Percentiles rank a stretch among this genome's conserved stretches.
Conservation (phyloP, 2,113 vertebrate species). For the Urocynchramus pylzowi region DNA sequence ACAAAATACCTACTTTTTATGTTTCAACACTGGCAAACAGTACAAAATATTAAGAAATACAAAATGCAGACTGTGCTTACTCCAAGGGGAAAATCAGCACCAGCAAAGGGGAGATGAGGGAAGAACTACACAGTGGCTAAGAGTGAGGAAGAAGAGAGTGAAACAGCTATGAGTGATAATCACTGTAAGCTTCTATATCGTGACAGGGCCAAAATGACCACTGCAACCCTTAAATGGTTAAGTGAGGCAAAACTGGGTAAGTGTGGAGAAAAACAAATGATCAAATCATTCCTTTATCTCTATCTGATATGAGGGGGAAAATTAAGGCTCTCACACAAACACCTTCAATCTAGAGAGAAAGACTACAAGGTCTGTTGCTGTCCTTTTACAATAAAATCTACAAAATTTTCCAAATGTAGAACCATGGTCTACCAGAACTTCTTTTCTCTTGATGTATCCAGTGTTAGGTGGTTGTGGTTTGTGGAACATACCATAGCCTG, state of each 20-base stretch:
- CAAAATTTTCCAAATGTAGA: neutral
- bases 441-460: neutral
- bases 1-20: neutral
- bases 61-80: neutral
- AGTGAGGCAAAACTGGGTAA: neutral
- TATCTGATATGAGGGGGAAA: neutral
- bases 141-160: neutral
- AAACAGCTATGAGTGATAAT: neutral
- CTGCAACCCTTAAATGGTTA: neutral
- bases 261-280: neutral
- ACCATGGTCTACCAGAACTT: neutral
- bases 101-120: neutral
- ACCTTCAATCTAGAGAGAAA: neutral
- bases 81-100: neutral
- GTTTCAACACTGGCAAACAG: neutral
- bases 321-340: neutral
- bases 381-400: neutral
- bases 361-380: neutral
- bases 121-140: neutral
- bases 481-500: neutral
- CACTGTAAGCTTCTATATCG: neutral
- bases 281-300: neutral
- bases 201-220: neutral
- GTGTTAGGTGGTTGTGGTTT: neutral
- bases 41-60: neutral